A percentile compares a stretch with the other conserved stretches of the same genome.
These are phyloP conservation scores for Drosophila mimica DNA, from an alignment of 2,888 invertebrate genomes.

Conservation along the genomic window DNA sequence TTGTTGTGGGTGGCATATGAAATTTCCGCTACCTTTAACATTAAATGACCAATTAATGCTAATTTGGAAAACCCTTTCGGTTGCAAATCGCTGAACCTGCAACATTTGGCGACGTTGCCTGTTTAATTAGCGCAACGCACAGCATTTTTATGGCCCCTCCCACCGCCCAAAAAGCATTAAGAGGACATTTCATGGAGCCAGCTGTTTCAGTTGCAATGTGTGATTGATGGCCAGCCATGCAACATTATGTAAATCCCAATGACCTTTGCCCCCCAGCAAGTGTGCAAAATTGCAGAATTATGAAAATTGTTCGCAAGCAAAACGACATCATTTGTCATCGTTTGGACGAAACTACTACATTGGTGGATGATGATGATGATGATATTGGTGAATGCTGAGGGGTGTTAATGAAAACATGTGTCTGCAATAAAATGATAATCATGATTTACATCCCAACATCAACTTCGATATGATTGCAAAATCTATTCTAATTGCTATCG, in stretches of 20 bases:
- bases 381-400: not conserved
- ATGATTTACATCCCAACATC: constrained; percentile 81
- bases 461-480: constrained; percentile 41
- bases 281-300: constrained; percentile 77
- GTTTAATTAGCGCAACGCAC: constrained; percentile 69
- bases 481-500: constrained; percentile 52
- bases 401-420: constrained; percentile 77
- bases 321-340: constrained; percentile 71
- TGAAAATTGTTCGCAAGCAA: constrained; percentile 58
- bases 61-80: constrained; percentile 61
- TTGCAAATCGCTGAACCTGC: constrained; percentile 56
- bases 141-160: constrained; percentile 41
- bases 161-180: constrained; percentile 3
- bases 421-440: constrained; percentile 84
- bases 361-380: constrained; percentile 22
- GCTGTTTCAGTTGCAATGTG: constrained; percentile 49
- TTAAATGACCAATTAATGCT: constrained; percentile 73
- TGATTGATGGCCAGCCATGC: constrained; percentile 61
- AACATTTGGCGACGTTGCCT: constrained; percentile 20
- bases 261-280: constrained; percentile 71
- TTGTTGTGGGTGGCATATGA: constrained; percentile 19
- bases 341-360: constrained; percentile 12
- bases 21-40: constrained; percentile 37
- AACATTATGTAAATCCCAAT: constrained; percentile 69
- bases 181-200: constrained; percentile 33